A percentile compares a stretch with the other conserved stretches of the same genome.
phyloP scores from a whole-genome alignment of 2,888 invertebrate genomes.

The Aphrophora alni region DNA sequence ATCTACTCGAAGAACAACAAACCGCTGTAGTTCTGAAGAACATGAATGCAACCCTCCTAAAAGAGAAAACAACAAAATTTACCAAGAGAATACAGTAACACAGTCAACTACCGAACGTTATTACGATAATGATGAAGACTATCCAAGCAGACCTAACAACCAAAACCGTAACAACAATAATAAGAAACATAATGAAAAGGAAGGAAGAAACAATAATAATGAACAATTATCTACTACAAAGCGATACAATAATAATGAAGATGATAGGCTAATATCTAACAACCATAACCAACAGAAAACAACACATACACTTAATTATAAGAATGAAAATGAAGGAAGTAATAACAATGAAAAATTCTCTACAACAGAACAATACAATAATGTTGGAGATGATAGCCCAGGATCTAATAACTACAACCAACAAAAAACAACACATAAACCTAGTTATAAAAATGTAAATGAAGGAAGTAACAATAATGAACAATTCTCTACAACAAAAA shows the following conservation, averaged over 20 bases:
- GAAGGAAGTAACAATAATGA: not conserved
- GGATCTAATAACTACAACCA: not conserved
- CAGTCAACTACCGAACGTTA: not conserved
- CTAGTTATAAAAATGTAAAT: not conserved
- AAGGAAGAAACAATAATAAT: no score
- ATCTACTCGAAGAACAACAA: conserved; percentile 6
- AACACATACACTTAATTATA: not conserved
- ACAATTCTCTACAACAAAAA: not conserved
- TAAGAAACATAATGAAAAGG: not conserved
- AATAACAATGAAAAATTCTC: not conserved
- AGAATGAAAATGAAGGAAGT: not conserved
- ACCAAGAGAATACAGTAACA: not conserved
- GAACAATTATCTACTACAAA: not conserved
- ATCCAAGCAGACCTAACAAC: not conserved
- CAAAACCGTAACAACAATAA: conserved; percentile 2
- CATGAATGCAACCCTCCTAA: not conserved
- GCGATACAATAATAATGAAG: not conserved
- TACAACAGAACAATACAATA: not conserved
- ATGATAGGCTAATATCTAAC: not conserved
- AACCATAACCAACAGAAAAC: not conserved
- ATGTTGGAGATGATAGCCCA: not conserved
- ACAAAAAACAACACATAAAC: not conserved
- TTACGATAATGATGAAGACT: not conserved
- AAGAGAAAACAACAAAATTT: conserved; percentile 2
- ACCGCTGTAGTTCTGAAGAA: not conserved